Evolutionary conservation across 2,113 vertebrate genomes (phyloP).

Genomic region (Macroglossus sobrinus): DNA sequence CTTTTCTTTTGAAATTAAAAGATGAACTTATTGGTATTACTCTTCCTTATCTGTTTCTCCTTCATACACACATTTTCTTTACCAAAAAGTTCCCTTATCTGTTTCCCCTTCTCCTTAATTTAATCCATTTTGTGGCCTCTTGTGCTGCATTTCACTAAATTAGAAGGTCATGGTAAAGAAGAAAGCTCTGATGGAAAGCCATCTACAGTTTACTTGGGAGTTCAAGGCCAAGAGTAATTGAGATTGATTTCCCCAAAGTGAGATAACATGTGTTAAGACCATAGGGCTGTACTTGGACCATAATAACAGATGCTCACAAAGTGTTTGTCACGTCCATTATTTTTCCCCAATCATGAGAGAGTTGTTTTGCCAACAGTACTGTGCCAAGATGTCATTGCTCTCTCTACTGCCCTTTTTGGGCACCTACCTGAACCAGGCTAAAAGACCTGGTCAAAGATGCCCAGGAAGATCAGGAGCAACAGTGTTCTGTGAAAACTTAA

Average conservation of each 20-base stretch:
- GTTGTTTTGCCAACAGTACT: not conserved
- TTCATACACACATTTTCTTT: not conserved
- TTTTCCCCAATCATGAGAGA: not conserved
- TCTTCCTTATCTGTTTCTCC: not conserved
- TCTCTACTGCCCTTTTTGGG: not conserved
- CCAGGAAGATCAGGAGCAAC: not conserved
- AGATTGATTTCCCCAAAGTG: not conserved
- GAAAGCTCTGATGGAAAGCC: not conserved
- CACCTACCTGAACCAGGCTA: not conserved
- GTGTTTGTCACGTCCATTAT: not conserved
- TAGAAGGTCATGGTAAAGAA: not conserved
- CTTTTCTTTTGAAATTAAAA: conserved; percentile 25
- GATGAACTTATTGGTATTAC: not conserved
- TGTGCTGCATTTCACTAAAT: not conserved
- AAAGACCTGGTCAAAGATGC: not conserved
- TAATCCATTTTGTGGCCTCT: not conserved
- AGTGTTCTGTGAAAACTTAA: not conserved
- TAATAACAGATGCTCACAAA: not conserved
- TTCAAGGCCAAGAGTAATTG: not conserved
- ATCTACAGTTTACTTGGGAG: not conserved
- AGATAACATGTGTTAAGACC: not conserved
- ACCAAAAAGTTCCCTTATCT: not conserved
- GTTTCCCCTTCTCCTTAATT: not conserved
- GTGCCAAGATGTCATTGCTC: not conserved
- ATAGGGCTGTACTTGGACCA: not conserved